These are phyloP conservation scores for Harmothoe impar DNA, from an alignment of 2,888 invertebrate genomes.

Conservation along the genomic window DNA sequence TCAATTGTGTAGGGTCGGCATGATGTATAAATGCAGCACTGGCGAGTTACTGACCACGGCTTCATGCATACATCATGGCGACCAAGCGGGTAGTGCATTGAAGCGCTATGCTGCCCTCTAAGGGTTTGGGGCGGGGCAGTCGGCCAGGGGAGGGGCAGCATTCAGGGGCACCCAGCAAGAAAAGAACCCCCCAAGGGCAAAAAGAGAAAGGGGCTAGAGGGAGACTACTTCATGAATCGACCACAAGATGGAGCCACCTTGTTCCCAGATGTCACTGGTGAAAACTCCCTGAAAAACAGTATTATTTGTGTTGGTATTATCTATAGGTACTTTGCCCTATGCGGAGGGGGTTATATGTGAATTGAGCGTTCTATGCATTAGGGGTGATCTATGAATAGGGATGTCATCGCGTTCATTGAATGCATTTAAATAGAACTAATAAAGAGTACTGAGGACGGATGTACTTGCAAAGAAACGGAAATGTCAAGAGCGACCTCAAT, in stretches of 20 bases:
- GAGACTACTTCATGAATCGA: background rate
- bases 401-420: too few species aligned
- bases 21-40: too few species aligned
- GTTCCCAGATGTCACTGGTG: constrained; percentile 21
- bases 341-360: background rate
- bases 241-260: constrained; percentile 42
- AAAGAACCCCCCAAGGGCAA: constrained; percentile 18
- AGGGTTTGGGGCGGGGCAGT: background rate
- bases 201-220: background rate
- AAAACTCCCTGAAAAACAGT: background rate
- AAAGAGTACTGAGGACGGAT: too few species aligned
- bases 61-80: too few species aligned
- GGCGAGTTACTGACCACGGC: too few species aligned
- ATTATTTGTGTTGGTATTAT: constrained; percentile 31
- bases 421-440: too few species aligned
- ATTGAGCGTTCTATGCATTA: background rate
- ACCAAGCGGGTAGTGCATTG: too few species aligned
- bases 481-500: too few species aligned
- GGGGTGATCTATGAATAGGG: too few species aligned
- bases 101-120: too few species aligned
- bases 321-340: background rate
- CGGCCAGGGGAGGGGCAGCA: constrained; percentile 12
- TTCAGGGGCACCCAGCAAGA: background rate
- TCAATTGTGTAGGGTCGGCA: too few species aligned
- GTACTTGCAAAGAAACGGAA: too few species aligned